Conservation (phyloP, 2,888 invertebrate species). For the Drosophila buzzatii region DNA sequence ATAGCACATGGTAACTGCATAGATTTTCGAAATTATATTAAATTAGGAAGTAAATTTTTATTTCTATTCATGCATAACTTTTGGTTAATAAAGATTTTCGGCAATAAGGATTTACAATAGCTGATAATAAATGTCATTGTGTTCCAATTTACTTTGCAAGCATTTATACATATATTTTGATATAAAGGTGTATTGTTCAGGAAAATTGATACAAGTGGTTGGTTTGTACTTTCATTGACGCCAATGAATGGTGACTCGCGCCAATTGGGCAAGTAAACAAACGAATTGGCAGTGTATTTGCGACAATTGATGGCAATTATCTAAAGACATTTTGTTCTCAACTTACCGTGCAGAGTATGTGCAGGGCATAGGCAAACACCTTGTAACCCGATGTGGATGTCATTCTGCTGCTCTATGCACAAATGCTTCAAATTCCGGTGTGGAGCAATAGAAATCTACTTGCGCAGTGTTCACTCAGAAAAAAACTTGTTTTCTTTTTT, state of each 20-base stretch:
- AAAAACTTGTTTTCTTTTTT: conserved; percentile 36
- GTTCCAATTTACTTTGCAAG: background rate
- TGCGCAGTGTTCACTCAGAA: conserved; percentile 3
- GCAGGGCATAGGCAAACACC: conserved; percentile 66
- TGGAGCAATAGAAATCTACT: conserved; percentile 11
- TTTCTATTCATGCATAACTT: background rate
- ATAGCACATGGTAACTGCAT: background rate
- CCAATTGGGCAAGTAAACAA: conserved; percentile 32
- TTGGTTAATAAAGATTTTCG: background rate
- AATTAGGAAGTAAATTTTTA: background rate
- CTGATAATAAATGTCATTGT: conserved; percentile 1
- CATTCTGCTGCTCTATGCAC: conserved; percentile 49
- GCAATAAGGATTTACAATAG: background rate
- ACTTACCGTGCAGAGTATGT: conserved; percentile 79
- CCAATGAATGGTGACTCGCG: conserved; percentile 8
- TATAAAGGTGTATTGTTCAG: conserved; percentile 5
- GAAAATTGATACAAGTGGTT: conserved; percentile 24
- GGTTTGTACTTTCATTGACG: conserved; percentile 15
- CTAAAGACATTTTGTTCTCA: conserved; percentile 4
- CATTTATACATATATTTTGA: background rate
- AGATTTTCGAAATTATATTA: background rate
- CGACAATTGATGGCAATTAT: conserved; percentile 24
- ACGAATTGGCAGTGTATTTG: conserved; percentile 29
- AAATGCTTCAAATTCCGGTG: conserved; percentile 23
- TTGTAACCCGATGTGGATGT: conserved; percentile 75